phyloP scores from a whole-genome alignment of 2,113 vertebrate species.

The Phaethon lepturus region DNA sequence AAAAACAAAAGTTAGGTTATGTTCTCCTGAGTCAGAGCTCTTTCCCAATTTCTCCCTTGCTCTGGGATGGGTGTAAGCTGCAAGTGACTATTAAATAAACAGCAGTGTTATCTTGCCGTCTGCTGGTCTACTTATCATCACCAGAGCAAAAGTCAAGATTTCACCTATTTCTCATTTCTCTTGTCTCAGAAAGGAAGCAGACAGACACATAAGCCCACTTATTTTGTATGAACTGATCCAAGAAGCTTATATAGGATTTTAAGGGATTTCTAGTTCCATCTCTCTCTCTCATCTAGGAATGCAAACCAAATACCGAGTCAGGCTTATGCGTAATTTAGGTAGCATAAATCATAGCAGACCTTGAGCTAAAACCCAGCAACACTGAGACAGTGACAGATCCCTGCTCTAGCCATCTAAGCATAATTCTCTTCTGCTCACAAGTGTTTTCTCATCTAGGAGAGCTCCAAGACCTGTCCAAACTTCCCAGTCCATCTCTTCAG shows the following conservation, averaged over 20 bases:
- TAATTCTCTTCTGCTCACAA: not conserved
- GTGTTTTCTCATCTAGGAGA: not conserved
- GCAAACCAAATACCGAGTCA: not conserved
- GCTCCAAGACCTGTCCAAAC: not conserved
- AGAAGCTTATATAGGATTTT: not conserved
- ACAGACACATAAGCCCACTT: not conserved
- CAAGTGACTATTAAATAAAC: not conserved
- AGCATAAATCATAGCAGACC: conserved; percentile 19
- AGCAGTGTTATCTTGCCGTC: not conserved
- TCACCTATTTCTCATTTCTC: not conserved
- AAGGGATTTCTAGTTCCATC: conserved; percentile 9
- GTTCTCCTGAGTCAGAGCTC: not conserved
- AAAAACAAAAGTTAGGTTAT: not conserved
- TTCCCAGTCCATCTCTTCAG: not conserved
- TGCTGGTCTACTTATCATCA: not conserved
- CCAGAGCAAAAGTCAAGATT: not conserved
- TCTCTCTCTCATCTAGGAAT: not conserved
- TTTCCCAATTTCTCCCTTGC: not conserved
- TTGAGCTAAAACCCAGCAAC: not conserved
- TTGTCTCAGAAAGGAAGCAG: conserved; percentile 9
- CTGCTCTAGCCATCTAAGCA: not conserved
- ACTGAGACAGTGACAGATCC: not conserved
- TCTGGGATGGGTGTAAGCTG: not conserved
- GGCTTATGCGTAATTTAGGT: not conserved
- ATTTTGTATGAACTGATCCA: not conserved